phyloP scores from a whole-genome alignment of 2,797 vertebrate genomes.

The Steatocranus sp. region DNA sequence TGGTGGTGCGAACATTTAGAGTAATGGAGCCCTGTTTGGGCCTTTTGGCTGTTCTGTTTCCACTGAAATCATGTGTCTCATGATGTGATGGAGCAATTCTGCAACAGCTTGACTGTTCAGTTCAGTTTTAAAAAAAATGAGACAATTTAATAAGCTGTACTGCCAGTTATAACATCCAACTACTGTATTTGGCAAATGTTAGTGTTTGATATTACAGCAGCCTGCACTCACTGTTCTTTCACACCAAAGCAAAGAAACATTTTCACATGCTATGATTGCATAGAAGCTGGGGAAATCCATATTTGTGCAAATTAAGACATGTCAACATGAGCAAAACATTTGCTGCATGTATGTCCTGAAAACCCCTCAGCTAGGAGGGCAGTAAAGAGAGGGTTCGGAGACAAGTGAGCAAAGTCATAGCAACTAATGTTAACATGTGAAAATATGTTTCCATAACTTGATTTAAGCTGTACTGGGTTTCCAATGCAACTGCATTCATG shows the following conservation, averaged over 20 bases:
- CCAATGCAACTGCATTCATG: background rate
- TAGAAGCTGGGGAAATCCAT: background rate
- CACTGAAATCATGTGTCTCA: background rate
- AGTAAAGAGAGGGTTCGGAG: fast-evolving
- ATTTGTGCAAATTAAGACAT: background rate
- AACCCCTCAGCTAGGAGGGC: fast-evolving
- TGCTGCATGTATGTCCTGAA: background rate
- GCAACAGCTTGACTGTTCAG: background rate
- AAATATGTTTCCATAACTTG: background rate
- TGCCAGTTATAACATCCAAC: background rate
- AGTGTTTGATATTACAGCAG: background rate
- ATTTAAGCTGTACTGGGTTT: fast-evolving
- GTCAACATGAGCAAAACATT: background rate
- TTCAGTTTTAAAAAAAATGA: background rate
- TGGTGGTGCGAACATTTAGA: background rate
- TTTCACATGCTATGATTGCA: background rate
- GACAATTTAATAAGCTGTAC: background rate
- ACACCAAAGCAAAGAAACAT: background rate
- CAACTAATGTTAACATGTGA: background rate
- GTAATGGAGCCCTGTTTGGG: background rate
- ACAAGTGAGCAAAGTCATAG: background rate
- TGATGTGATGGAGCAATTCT: background rate
- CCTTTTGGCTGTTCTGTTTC: background rate
- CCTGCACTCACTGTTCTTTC: background rate
- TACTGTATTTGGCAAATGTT: background rate